Conservation (phyloP, 2,797 vertebrate species). For the Sciaenops ocellatus region DNA sequence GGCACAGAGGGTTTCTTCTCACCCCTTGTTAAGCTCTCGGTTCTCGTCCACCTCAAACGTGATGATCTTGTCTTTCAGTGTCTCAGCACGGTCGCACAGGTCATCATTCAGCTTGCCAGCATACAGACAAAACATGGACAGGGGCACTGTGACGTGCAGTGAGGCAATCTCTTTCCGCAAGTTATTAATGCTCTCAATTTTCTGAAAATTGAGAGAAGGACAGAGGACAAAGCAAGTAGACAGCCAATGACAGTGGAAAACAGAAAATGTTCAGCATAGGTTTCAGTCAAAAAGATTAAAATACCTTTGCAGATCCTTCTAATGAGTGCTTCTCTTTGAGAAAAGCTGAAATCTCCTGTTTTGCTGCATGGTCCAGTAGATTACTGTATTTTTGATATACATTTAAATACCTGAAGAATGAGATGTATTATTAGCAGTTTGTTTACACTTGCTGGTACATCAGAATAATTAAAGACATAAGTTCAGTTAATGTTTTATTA, state of each 20-base stretch:
- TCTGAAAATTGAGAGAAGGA: slow-evolving; percentile 75
- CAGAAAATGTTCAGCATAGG: not conserved
- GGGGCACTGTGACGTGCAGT: slow-evolving; percentile 86
- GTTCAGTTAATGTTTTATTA: slow-evolving; percentile 59
- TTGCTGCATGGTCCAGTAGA: slow-evolving; percentile 87
- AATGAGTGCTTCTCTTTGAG: slow-evolving; percentile 88
- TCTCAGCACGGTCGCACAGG: slow-evolving; percentile 84
- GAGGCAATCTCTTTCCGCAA: slow-evolving; percentile 87
- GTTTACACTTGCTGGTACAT: not conserved
- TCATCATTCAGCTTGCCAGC: slow-evolving; percentile 86
- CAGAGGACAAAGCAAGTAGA: not conserved
- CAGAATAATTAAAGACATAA: not conserved
- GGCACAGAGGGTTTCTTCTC: not conserved
- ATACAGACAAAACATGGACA: slow-evolving; percentile 93
- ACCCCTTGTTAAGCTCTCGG: slow-evolving; percentile 88
- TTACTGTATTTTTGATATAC: slow-evolving; percentile 88
- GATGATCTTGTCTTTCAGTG: slow-evolving; percentile 86
- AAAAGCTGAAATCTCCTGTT: slow-evolving; percentile 84
- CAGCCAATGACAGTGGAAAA: not conserved
- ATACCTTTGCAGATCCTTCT: slow-evolving; percentile 87
- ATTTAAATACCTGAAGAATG: slow-evolving; percentile 90
- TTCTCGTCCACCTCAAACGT: slow-evolving; percentile 89
- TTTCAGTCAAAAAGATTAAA: not conserved
- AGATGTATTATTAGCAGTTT: not conserved
- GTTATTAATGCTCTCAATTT: slow-evolving; percentile 84